phyloP scores from a whole-genome alignment of 2,797 vertebrate genomes.

The Tarsius wallacei region DNA sequence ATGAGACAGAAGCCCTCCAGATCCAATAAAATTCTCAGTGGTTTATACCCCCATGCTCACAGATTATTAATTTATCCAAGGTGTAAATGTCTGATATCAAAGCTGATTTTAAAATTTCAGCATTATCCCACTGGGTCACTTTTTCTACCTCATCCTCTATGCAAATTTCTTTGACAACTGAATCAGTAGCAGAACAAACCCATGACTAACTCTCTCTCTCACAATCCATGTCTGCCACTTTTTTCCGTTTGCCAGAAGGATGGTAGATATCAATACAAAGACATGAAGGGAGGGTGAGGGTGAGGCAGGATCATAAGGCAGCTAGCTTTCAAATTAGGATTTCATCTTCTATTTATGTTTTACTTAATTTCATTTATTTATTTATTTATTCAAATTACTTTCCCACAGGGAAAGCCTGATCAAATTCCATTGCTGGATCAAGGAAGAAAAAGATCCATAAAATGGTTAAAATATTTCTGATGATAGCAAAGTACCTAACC shows the following conservation, averaged over 20 bases:
- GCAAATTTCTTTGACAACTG: not conserved
- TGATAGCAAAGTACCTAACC: not conserved
- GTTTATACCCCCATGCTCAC: not conserved
- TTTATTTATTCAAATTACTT: constrained; percentile 45
- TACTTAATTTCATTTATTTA: constrained; percentile 59
- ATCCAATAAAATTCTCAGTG: not conserved
- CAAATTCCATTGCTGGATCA: not conserved
- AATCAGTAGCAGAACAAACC: not conserved
- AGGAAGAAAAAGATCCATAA: constrained; percentile 3
- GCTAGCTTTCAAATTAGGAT: not conserved
- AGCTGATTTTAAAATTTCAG: constrained; percentile 27
- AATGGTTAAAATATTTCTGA: not conserved
- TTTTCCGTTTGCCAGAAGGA: not conserved
- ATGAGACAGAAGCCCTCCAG: not conserved
- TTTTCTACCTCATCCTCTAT: not conserved
- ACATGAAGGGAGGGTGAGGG: not conserved
- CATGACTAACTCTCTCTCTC: too few relatives aligned
- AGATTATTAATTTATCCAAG: not conserved
- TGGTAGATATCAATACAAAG: not conserved
- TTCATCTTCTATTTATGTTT: constrained; percentile 25
- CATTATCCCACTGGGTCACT: not conserved
- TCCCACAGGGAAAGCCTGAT: not conserved
- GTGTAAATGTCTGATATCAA: not conserved
- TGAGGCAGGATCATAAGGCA: not conserved
- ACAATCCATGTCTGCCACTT: not conserved